Evolutionary conservation across 2,888 invertebrate species (phyloP), one percentile per base, ranked within the genome.

Genomic region (Lottia scabra): DNA sequence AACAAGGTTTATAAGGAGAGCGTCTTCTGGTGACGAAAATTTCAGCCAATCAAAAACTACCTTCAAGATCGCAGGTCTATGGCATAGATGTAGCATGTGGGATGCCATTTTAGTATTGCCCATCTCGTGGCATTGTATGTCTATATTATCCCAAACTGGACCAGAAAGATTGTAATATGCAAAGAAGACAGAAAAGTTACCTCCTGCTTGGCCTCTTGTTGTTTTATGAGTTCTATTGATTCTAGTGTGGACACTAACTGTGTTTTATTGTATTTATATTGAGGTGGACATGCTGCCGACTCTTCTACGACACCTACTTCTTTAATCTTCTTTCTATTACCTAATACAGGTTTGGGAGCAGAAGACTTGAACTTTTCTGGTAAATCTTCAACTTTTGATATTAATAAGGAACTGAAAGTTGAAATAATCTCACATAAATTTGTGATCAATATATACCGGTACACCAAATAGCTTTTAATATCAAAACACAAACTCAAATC

Each of bases 241-340:
- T 80, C 80, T 16, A 74, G 67, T 5, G 78, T 62, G 19, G 76
- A 70, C 23, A 80, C 73, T n/a, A 72, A 27, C 63, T 70, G 67
- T 23, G 68, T 68, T 63, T 65, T 46, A 26, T 67, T 62, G 65
- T 68, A 76, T 66, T 73, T 76, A 68, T 78, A 77, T 15, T 27
- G 66, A 5, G 80, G 80, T 23, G 78, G 77, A 4, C 64, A 64
- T 12, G 72, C 78, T 26, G 80, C 74, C 0, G 80, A 79, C 30
- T 78, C 78, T 62, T 77, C 80, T 38, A 64, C 16, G 13, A n/a
- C n/a, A 16, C 30, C 64, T 64, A 23, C 6, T 5, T 26, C 15
- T 26, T 16, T n/a, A 2, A 16, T 6, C 13, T 43, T 43, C 3
- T 43, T 30, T 66, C 26, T 30, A 23, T 69, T 16, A 23, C 23